Evolutionary conservation across 1,140 invertebrate species (phyloP), one percentile per base, ranked within the genome.

Genomic region (Temnothorax curvispinosus): DNA sequence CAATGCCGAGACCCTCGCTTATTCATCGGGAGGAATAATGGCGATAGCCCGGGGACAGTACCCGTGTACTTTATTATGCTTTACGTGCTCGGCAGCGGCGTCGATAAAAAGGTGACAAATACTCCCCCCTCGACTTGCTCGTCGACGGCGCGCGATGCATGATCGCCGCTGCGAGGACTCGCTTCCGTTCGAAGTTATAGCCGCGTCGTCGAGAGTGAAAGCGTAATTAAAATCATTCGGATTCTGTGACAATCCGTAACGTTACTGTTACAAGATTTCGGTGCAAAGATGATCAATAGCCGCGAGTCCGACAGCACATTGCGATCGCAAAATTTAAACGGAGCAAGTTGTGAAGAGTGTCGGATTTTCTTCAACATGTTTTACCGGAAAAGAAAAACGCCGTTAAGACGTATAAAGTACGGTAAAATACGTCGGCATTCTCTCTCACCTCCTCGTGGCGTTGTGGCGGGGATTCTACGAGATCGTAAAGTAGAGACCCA

Each of bases 401-500:
- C 38, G 52, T 74, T 90, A 86, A 90, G 77, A 86, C 80, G 76
- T 88, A 88, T 88, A 88, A 90, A 90, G 75, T 84, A 78, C 81
- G 76, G 50, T 89, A 85, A 90, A 89, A 87, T 89, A 85, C 78
- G 71, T 62, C 76, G 62, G 71, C 82, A 27, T 58, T 77, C 87
- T 88, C 85, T 88, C 89, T 90, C 81, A 50, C 75, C 81, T 87
- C 75, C 76, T 82, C 44, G 21, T 86, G 89, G 85, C 89, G 80
- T 87, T 88, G 74, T 44, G 64, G 3, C 41, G 44, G 89, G 82
- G 64, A 56, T 87, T 82, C 86, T 90, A 90, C 86, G 89, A 90
- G 89, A 90, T 90, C 88, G 89, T 90, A 90, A 90, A 90, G 86
- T 88, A 90, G 80, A 72, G 62, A 54, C 75, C 88, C 87, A 82